Evolutionary conservation across 1,140 invertebrate genomes (phyloP), one percentile per base, ranked within the genome.

Genomic region (Metaphire vulgaris): DNA sequence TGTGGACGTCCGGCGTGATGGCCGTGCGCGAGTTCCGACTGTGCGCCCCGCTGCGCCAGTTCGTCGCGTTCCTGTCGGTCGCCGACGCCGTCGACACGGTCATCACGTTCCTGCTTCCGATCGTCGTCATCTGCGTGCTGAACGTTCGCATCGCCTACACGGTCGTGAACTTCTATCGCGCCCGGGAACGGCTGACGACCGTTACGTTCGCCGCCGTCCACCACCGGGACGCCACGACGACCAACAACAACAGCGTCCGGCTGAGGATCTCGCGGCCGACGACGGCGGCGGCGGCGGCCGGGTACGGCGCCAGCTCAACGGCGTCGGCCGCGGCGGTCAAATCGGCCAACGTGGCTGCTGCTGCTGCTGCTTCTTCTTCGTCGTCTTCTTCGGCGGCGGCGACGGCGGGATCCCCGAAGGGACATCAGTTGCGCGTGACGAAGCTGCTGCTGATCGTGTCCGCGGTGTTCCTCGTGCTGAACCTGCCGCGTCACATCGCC

Each of bases 61-160:
- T 82, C 64, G 65, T 64, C 1, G 68, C 83, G 0, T 84, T 85
- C 0, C 89, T 89, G 86, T 83, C 85, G 69, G 84, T 88, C 29
- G 84, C 90, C 76, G 89, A 86, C 77, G 88, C 88, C n/a, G 78
- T 89, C 16, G 89, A 90, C 81, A 89, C 87, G 70, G 83, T 89
- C 33, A 83, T 87, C 0, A 89, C 89, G 16, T 83, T 90, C 0
- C 85, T 89, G 29, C 81, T 86, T 0, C 89, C 89, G 0, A 81
- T 89, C 1, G 81, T 88, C 0, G 83, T 89, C 33, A 89, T 90
- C 73, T 84, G 89, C 67, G 84, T 89, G 72, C 89, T 90, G 89
- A 90, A 89, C 77, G 85, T 87, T 0, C 87, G 89, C 84, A 89
- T 90, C 71, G 88, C 86, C 15, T 34, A 80, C 14, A 78, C 80